Evolutionary conservation across 2,888 invertebrate species (phyloP), one percentile per base, ranked within the genome.

Genomic region (Synanthedon myopaeformis): DNA sequence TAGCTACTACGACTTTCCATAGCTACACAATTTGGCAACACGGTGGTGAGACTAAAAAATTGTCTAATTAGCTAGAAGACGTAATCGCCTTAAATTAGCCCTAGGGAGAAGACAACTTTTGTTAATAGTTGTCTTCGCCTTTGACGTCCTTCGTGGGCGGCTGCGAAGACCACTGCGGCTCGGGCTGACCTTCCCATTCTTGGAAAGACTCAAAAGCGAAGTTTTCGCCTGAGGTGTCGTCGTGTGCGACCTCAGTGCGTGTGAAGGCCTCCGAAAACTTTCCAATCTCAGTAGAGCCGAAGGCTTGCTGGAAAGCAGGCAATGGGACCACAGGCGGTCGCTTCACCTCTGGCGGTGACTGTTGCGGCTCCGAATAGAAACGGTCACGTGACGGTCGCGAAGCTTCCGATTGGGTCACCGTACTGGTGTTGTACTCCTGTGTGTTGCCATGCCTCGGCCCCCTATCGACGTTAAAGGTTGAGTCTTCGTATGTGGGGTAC

Each of bases 211-310:
- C 87, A 62, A 75, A 86, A 55, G 75, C 62, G 67, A 80, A 85
- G 57, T 70, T 81, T 56, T 88, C 88, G 52, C 68, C 65, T 49
- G 76, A 66, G 52, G 70, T 71, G 14, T 77, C 76, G 17, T 84
- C 86, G 45, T 79, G 76, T 17, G 85, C 88, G 41, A 84, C 82
- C 64, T 90, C 89, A 59, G 90, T 85, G 59, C 89, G 89, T 57
- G 89, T 90, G 72, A 92, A 93, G 53, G 91, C 92, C 67, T 93
- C 93, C 5, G 93, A 92, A 65, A 94, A 95, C 59, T 93, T 91
- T n/a, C 95, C 95, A 60, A 95, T 93, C 79, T 94, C 95, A 23
- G 95, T 95, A 35, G 94, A 93, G 28, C 95, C 95, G 72, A 95
- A 95, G 1, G 95, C 94, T 80, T 94, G 94, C 72, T 94, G 94